Percentiles rank a stretch among this genome's conserved stretches.
phyloP scores from a whole-genome alignment of 2,113 vertebrate species.

The Calidris pygmaea region DNA sequence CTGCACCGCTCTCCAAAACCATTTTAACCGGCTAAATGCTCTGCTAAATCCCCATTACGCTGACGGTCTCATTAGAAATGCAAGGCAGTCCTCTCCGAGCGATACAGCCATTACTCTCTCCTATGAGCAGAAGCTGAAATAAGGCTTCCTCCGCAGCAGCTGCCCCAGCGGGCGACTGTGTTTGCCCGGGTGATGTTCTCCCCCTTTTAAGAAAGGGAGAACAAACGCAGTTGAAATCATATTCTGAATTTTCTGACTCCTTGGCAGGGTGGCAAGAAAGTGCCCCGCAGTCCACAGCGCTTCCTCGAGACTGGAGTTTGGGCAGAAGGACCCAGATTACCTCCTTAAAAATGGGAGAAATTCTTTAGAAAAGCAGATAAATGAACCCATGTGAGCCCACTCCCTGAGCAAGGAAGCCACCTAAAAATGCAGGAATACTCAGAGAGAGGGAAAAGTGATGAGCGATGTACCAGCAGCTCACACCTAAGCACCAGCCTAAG shows the following conservation, averaged over 20 bases:
- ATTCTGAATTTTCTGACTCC: not conserved
- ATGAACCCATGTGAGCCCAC: not conserved
- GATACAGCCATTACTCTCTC: not conserved
- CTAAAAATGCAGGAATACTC: not conserved
- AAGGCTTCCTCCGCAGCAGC: not conserved
- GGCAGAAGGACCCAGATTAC: not conserved
- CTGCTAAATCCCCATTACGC: not conserved
- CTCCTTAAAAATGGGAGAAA: not conserved
- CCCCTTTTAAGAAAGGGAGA: not conserved
- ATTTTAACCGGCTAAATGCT: constrained; percentile 33
- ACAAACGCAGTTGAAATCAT: not conserved
- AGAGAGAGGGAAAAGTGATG: not conserved
- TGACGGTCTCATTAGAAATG: constrained; percentile 26
- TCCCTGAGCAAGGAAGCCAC: not conserved
- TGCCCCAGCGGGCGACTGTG: rapidly evolving
- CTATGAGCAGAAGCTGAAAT: not conserved
- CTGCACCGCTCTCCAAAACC: not conserved
- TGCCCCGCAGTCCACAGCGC: not conserved
- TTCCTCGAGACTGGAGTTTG: not conserved
- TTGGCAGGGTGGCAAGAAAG: not conserved
- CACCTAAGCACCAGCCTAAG: not conserved
- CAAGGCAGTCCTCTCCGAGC: not conserved
- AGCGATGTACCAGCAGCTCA: not conserved
- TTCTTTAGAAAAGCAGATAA: not conserved
- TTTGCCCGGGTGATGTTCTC: not conserved